A percentile compares a stretch with the other conserved stretches of the same genome.
Conservation (phyloP, 2,113 vertebrate genomes). For the Epinephelus lanceolatus region DNA sequence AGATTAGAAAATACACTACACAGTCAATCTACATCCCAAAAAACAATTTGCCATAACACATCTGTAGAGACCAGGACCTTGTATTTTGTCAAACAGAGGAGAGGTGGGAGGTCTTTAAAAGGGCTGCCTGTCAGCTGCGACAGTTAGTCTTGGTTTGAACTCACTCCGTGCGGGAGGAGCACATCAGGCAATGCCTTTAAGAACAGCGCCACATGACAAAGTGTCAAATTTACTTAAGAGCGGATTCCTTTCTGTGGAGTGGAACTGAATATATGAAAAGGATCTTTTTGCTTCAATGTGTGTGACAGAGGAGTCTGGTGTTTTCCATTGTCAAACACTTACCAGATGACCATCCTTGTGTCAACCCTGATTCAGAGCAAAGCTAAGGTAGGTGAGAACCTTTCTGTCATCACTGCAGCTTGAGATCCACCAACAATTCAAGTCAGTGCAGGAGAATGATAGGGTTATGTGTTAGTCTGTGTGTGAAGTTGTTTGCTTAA, state of each 20-base stretch:
- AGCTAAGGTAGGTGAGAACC: slow-evolving; percentile 81
- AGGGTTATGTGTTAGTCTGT: neutral
- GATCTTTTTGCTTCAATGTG: slow-evolving; percentile 83
- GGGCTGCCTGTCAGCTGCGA: slow-evolving; percentile 63
- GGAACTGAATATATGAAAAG: slow-evolving; percentile 68
- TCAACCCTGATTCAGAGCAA: slow-evolving; percentile 81
- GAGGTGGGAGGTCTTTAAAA: slow-evolving; percentile 81
- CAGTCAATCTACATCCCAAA: neutral
- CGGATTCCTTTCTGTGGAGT: slow-evolving; percentile 67
- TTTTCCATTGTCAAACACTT: slow-evolving; percentile 82
- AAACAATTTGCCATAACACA: slow-evolving; percentile 2
- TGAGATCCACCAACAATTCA: neutral
- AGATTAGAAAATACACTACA: neutral
- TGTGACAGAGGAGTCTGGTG: slow-evolving; percentile 81
- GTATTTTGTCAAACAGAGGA: slow-evolving; percentile 53
- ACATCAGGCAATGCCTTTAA: slow-evolving; percentile 64
- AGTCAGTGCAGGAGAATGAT: neutral
- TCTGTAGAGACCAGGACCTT: slow-evolving; percentile 10
- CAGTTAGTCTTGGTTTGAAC: slow-evolving; percentile 73
- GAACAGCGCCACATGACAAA: slow-evolving; percentile 64
- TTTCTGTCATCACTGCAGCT: slow-evolving; percentile 14
- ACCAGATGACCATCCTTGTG: slow-evolving; percentile 86
- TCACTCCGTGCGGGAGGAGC: slow-evolving; percentile 65
- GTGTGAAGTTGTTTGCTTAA: slow-evolving; percentile 5
- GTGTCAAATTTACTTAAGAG: slow-evolving; percentile 62